A percentile compares a stretch with the other conserved stretches of the same genome.
These are phyloP conservation scores for Protonemura montana DNA, from an alignment of 2,888 invertebrate species.

Conservation along the genomic window DNA sequence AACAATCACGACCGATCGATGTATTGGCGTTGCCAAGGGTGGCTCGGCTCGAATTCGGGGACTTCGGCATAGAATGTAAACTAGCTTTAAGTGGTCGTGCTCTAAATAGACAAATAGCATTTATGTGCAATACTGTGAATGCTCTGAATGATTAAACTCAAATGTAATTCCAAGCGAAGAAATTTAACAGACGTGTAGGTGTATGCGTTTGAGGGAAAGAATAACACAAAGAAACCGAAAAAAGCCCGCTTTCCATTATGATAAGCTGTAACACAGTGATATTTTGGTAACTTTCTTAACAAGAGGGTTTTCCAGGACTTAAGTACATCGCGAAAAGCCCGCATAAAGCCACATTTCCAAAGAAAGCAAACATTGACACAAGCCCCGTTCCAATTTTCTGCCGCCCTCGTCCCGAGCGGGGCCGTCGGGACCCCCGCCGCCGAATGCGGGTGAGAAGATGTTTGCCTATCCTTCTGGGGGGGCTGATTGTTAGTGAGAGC, in stretches of 20 bases:
- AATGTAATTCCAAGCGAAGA: background rate
- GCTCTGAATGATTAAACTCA: background rate
- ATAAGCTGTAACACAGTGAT: conserved; percentile 12
- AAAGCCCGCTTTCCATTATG: background rate
- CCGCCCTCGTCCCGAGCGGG: background rate
- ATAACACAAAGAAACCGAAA: background rate
- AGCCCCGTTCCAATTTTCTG: background rate
- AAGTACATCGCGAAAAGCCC: conserved; percentile 28
- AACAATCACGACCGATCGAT: background rate
- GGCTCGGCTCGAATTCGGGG: background rate
- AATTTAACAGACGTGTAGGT: background rate
- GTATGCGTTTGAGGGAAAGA: background rate
- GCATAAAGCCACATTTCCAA: conserved; percentile 39
- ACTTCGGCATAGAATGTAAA: no score
- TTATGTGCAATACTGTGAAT: background rate
- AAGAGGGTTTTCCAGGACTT: background rate
- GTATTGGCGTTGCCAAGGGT: background rate
- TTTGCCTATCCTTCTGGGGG: conserved; percentile 19
- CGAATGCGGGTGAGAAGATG: conserved; percentile 28
- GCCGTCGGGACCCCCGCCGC: background rate
- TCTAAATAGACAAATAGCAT: background rate
- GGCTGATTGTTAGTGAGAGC: background rate
- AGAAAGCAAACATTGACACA: conserved; percentile 43
- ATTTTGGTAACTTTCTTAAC: conserved; percentile 12
- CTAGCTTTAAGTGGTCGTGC: background rate